phyloP scores from a whole-genome alignment of 2,113 vertebrate genomes.

The Lasiurus borealis region DNA sequence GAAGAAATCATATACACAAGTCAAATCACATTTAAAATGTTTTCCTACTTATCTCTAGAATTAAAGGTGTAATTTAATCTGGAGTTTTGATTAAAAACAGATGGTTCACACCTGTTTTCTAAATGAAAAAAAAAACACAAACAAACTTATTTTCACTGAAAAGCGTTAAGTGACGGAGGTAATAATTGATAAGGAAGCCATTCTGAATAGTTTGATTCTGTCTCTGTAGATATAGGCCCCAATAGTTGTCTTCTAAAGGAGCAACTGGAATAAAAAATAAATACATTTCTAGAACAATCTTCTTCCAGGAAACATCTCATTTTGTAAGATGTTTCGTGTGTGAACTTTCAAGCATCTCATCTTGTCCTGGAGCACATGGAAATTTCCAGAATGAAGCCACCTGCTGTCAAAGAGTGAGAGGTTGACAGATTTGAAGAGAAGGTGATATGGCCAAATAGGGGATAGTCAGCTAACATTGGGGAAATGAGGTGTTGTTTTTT shows the following conservation, averaged over 20 bases:
- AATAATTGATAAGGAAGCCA: constrained; percentile 43
- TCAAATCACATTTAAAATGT: constrained; percentile 74
- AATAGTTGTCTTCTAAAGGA: neutral
- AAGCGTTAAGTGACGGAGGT: neutral
- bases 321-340: neutral
- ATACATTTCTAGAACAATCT: neutral
- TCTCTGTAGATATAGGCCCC: neutral
- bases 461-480: neutral
- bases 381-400: neutral
- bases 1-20: constrained; percentile 71
- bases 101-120: constrained; percentile 77
- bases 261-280: neutral
- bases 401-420: rapidly evolving
- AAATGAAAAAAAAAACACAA: constrained; percentile 21
- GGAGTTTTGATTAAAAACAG: constrained; percentile 79
- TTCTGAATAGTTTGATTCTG: neutral
- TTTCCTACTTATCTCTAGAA: constrained; percentile 73
- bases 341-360: neutral
- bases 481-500: neutral
- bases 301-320: neutral
- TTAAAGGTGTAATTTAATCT: constrained; percentile 76
- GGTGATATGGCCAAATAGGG: neutral
- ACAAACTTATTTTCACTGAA: constrained; percentile 32
- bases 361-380: rapidly evolving
- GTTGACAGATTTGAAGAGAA: neutral